phyloP scores from a whole-genome alignment of 2,797 vertebrate genomes.

The Hirundo rustica region DNA sequence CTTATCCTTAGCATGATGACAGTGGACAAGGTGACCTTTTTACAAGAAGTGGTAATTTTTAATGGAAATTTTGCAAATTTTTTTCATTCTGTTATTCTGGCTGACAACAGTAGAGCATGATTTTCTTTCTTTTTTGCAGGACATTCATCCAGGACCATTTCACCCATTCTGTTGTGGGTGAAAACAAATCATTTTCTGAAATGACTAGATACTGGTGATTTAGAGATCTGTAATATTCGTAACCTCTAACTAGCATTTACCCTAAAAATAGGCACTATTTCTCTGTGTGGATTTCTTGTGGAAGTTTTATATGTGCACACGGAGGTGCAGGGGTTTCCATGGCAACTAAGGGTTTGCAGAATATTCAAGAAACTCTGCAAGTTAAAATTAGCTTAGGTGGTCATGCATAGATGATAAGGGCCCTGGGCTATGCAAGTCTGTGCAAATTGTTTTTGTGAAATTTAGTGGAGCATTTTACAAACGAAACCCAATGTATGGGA shows the following conservation, averaged over 20 bases:
- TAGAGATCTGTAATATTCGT: background rate
- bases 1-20: background rate
- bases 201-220: background rate
- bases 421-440: background rate
- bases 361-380: slow-evolving; percentile 16
- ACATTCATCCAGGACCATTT: background rate
- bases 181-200: background rate
- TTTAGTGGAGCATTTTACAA: background rate
- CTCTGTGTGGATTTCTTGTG: background rate
- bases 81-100: background rate
- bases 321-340: slow-evolving; percentile 35
- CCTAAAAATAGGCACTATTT: background rate
- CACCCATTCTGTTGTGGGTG: background rate
- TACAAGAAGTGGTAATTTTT: background rate
- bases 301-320: background rate
- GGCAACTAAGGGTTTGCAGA: slow-evolving; percentile 42
- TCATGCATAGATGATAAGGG: slow-evolving; percentile 42
- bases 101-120: background rate
- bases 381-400: slow-evolving; percentile 56
- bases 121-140: background rate
- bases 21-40: background rate
- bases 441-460: background rate
- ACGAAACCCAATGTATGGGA: fast-evolving
- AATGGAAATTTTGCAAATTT: background rate
- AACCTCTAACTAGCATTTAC: background rate